These are phyloP conservation scores for Herpailurus yagouaroundi DNA, from an alignment of 2,113 vertebrate species.

Conservation along the genomic window DNA sequence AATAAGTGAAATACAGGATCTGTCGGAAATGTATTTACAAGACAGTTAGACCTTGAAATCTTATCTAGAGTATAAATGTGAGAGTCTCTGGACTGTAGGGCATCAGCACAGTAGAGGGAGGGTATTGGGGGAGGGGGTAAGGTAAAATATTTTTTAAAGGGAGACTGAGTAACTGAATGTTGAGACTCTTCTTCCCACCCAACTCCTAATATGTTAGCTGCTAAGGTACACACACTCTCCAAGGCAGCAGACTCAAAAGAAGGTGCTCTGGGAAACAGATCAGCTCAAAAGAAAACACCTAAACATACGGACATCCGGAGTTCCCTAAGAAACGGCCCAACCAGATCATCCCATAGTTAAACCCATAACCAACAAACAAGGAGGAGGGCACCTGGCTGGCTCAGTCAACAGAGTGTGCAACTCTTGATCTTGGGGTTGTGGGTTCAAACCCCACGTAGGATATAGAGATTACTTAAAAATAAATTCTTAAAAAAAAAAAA, in stretches of 20 bases:
- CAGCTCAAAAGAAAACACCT: background rate
- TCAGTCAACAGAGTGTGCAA: no score
- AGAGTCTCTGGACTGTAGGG: background rate
- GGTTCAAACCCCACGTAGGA: no score
- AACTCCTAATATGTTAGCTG: background rate
- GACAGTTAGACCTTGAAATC: slow-evolving; percentile 9
- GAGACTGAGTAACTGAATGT: background rate
- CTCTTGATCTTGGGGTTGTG: no score
- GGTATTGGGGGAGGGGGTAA: background rate
- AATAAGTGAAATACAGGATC: background rate
- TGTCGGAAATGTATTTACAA: background rate
- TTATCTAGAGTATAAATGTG: background rate
- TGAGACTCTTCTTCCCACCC: background rate
- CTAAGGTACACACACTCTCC: background rate
- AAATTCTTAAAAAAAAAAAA: no score
- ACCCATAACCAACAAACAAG: background rate
- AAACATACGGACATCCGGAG: background rate
- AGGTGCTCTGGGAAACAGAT: background rate
- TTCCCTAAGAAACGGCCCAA: background rate
- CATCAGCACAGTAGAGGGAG: background rate
- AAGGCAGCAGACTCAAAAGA: background rate
- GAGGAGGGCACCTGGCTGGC: no score
- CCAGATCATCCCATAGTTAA: background rate
- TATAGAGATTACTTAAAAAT: no score
- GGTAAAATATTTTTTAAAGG: background rate